Evolutionary conservation across 2,113 vertebrate genomes (phyloP).

Genomic region (Promerops cafer): DNA sequence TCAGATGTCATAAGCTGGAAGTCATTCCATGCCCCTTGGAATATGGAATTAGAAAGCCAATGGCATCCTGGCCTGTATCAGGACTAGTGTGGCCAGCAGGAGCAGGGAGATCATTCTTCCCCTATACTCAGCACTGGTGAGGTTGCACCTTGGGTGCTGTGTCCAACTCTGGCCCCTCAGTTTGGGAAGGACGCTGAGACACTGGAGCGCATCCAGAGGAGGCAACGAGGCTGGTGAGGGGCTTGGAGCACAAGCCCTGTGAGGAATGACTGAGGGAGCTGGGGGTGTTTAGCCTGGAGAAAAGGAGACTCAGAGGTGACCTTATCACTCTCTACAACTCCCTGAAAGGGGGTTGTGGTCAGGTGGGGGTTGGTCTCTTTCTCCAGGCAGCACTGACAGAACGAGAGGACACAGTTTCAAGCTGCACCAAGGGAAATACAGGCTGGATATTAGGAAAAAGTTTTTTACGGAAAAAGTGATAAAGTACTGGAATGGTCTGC

Average conservation of each 20-base stretch:
- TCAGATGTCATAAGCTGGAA: neutral
- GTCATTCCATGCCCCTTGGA: neutral
- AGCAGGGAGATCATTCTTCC: neutral
- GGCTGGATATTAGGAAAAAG: neutral
- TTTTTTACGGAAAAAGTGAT: fast-evolving
- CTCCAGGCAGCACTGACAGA: neutral
- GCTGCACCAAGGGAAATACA: neutral
- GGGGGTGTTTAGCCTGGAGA: neutral
- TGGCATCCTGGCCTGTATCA: neutral
- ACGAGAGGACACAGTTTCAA: neutral
- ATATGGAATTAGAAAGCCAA: neutral
- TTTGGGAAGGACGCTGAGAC: fast-evolving
- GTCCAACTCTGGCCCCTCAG: neutral
- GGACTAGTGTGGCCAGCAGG: neutral
- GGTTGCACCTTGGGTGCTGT: neutral
- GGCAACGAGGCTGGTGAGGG: neutral
- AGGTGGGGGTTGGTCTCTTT: neutral
- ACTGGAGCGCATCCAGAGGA: fast-evolving
- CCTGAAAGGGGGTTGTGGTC: neutral
- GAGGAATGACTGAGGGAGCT: neutral
- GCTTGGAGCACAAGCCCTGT: neutral
- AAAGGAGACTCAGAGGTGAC: neutral
- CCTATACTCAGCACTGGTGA: neutral
- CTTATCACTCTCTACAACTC: neutral
- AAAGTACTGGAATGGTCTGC: neutral